Conservation (phyloP, 2,113 vertebrate genomes). For the Sinosuthora webbiana region DNA sequence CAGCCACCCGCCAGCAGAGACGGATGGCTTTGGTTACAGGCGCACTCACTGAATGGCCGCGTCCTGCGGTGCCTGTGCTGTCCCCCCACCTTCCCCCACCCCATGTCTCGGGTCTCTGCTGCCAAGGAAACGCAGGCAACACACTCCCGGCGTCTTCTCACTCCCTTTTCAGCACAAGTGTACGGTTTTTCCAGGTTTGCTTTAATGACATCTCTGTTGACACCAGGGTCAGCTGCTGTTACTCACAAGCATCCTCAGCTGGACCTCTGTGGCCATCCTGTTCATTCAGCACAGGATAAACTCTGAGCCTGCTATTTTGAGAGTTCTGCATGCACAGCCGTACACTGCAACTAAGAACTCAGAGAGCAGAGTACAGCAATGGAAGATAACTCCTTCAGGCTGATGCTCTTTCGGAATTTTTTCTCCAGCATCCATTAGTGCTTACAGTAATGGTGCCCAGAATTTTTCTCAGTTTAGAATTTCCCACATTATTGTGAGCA, state of each 20-base stretch:
- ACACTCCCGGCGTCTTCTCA: neutral
- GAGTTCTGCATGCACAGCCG: accelerated
- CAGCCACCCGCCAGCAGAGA: constrained; percentile 70
- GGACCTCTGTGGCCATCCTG: neutral
- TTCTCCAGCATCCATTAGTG: neutral
- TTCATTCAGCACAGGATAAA: neutral
- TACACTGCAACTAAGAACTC: neutral
- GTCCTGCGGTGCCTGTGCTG: neutral
- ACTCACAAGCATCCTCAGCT: neutral
- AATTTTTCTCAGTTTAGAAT: neutral
- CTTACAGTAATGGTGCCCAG: neutral
- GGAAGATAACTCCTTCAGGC: neutral
- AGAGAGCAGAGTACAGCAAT: neutral
- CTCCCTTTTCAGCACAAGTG: neutral
- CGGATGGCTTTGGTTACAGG: constrained; percentile 64
- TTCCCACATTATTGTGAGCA: neutral
- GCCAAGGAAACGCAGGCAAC: constrained; percentile 19
- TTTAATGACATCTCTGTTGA: neutral
- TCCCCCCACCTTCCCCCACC: neutral
- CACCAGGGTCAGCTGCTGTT: neutral
- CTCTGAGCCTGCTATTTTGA: neutral
- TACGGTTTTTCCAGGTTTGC: neutral
- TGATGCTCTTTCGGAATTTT: neutral
- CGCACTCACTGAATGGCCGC: constrained; percentile 5
- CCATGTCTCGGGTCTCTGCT: neutral